A percentile compares a stretch with the other conserved stretches of the same genome.
phyloP scores from a whole-genome alignment of 2,888 invertebrate genomes.

The Hypena proboscidalis region DNA sequence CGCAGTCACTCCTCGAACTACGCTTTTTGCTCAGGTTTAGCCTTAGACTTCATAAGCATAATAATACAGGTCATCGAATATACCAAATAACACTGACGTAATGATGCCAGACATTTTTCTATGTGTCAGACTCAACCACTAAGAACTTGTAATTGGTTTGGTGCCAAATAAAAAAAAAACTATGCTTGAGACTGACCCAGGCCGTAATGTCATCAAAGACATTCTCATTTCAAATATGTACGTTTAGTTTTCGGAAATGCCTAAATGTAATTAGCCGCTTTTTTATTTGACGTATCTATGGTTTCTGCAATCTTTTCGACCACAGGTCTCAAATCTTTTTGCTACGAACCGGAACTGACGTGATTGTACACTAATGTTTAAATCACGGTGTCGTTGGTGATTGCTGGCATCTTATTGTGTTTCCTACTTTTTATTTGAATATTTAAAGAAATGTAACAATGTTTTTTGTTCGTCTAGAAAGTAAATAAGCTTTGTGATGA shows the following conservation, averaged over 20 bases:
- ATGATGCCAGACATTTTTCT: no score
- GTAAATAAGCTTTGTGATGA: constrained; percentile 22
- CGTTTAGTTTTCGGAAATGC: no score
- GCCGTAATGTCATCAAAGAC: constrained; percentile 1
- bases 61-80: no score
- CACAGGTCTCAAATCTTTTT: constrained; percentile 23
- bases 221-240: constrained; percentile 5
- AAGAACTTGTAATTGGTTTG: no score
- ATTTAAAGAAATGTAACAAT: constrained; percentile 5
- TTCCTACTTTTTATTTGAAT: constrained; percentile 14
- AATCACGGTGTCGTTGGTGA: constrained; percentile 31
- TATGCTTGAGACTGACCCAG: no score
- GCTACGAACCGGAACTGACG: constrained; percentile 27
- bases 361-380: constrained; percentile 27
- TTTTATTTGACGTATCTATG: constrained; percentile 9
- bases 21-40: not conserved
- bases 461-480: constrained; percentile 25
- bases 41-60: no score
- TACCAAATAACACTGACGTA: no score
- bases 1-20: constrained; percentile 35
- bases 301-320: no score
- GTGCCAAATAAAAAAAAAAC: no score
- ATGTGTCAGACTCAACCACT: no score
- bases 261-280: no score
- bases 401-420: constrained; percentile 25